Evolutionary conservation across 2,888 invertebrate species (phyloP), one percentile per base, ranked within the genome.

Genomic region (Brenthis hecate): DNA sequence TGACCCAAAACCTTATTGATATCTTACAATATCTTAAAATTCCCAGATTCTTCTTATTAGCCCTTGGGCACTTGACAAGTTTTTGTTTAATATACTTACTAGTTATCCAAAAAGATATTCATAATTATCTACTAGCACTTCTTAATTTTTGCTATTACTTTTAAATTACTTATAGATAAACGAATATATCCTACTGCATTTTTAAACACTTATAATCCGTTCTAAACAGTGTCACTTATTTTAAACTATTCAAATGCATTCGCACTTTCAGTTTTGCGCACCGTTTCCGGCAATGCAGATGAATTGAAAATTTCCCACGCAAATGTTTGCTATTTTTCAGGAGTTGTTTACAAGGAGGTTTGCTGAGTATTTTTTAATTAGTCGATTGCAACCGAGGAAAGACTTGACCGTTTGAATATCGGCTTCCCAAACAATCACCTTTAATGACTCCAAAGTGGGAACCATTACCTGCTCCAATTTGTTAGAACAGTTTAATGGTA

Each of bases 401-500:
- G 43, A 3, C 36, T 14, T 8, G n/a, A 53, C 43, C 56, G 50
- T 13, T 13, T 23, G 62, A 61, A 32, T 66, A 62, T 53, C 13
- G 51, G 62, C 63, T 70, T 64, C 51, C 62, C 72, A 66, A 66
- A 70, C 70, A 70, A 72, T 72, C 66, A 65, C 65, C 60, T 66
- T 51, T 66, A 68, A 65, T 70, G 50, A 62, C 58, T 67, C 48
- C 60, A 62, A 61, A 67, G 58, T 65, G 69, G 66, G 68, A 68
- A 66, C 68, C 16, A 57, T 68, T 71, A 72, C 74, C 73, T 71
- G 72, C 65, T 70, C 73, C 73, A 75, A 76, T 76, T 76, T 73
- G 66, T 62, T 65, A 71, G 68, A 71, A 76, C 73, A 72, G 70
- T 73, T 74, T 73, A 74, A 74, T 75, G 71, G 73, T 72, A 72